phyloP scores from a whole-genome alignment of 2,888 invertebrate genomes.

The Melinopterus prodromus region DNA sequence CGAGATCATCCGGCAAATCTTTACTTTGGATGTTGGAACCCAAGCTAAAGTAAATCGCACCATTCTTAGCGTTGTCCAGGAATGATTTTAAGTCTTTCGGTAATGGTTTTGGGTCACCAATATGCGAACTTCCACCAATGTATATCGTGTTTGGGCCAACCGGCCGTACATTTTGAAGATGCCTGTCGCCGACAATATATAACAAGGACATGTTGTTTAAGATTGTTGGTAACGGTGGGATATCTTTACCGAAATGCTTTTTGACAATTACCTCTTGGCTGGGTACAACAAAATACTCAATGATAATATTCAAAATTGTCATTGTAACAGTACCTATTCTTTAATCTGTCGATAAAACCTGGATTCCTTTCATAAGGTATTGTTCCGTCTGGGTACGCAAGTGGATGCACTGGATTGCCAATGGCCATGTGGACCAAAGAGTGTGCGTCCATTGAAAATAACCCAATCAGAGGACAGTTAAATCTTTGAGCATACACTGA shows the following conservation, averaged over 20 bases:
- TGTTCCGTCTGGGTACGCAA: slow-evolving; percentile 63
- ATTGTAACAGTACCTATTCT: slow-evolving; percentile 49
- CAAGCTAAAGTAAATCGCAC: slow-evolving; percentile 54
- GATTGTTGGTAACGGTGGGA: slow-evolving; percentile 49
- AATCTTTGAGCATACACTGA: slow-evolving; percentile 66
- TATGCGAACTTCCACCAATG: slow-evolving; percentile 50
- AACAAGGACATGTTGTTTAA: slow-evolving; percentile 53
- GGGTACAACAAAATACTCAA: slow-evolving; percentile 43
- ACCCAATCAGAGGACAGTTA: slow-evolving; percentile 64
- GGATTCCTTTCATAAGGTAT: slow-evolving; percentile 56
- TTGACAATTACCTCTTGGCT: slow-evolving; percentile 49
- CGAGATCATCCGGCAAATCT: slow-evolving; percentile 44
- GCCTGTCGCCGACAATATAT: slow-evolving; percentile 52
- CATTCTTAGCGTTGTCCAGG: slow-evolving; percentile 48
- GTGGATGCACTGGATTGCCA: slow-evolving; percentile 64
- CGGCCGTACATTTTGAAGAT: slow-evolving; percentile 51
- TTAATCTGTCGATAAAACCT: slow-evolving; percentile 57
- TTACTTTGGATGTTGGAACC: slow-evolving; percentile 52
- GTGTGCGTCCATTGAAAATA: slow-evolving; percentile 63
- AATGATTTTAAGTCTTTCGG: slow-evolving; percentile 49
- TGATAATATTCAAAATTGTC: slow-evolving; percentile 49
- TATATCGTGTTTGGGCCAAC: slow-evolving; percentile 52
- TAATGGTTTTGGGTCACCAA: slow-evolving; percentile 38
- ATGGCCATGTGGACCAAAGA: slow-evolving; percentile 63
- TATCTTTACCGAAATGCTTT: slow-evolving; percentile 52